These are phyloP conservation scores for Dryoscopus gambensis DNA, from an alignment of 2,113 vertebrate genomes.

Conservation along the genomic window DNA sequence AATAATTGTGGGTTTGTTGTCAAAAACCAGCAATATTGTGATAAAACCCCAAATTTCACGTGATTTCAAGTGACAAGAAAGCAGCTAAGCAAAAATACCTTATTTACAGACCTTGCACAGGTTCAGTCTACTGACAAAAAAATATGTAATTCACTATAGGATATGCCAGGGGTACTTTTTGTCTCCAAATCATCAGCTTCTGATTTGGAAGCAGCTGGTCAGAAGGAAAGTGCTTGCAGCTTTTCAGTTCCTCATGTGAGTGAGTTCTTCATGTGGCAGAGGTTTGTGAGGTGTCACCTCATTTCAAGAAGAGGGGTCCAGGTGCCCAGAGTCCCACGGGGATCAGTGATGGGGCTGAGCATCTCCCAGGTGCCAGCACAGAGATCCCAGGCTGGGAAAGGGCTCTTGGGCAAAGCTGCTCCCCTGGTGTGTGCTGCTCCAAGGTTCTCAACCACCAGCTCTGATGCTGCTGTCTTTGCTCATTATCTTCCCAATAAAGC, in stretches of 20 bases:
- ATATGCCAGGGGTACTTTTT: not conserved
- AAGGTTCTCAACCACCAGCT: not conserved
- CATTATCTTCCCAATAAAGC: not conserved
- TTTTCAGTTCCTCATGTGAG: not conserved
- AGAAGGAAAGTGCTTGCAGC: not conserved
- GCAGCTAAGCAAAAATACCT: not conserved
- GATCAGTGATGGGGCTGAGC: rapidly evolving
- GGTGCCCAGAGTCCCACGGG: rapidly evolving
- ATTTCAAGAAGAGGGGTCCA: not conserved
- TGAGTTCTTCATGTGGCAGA: rapidly evolving
- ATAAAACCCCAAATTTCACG: not conserved
- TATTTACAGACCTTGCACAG: not conserved
- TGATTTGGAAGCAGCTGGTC: not conserved
- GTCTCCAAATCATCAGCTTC: not conserved
- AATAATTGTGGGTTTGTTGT: not conserved
- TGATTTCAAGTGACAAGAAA: not conserved
- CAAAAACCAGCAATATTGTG: not conserved
- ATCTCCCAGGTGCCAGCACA: not conserved
- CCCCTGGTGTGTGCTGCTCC: not conserved
- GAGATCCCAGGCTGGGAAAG: not conserved
- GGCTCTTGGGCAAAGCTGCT: not conserved
- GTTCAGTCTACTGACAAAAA: not conserved
- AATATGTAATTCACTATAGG: not conserved
- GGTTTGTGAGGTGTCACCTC: not conserved
- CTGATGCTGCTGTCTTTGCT: not conserved